A percentile compares a stretch with the other conserved stretches of the same genome.
These are phyloP conservation scores for Aplochiton taeniatus DNA, from an alignment of 2,797 vertebrate species.

Conservation along the genomic window DNA sequence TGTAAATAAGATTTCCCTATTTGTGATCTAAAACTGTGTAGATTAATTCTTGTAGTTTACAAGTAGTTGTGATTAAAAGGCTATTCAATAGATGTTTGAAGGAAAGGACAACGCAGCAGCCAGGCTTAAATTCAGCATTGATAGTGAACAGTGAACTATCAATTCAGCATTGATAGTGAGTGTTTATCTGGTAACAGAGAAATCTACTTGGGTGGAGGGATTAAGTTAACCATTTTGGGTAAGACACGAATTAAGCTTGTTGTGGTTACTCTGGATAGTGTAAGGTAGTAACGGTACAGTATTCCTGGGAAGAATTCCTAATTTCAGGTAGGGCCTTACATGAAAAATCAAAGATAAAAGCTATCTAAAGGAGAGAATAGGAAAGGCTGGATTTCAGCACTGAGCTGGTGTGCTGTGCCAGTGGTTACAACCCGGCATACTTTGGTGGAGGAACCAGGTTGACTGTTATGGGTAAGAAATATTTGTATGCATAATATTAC, in stretches of 20 bases:
- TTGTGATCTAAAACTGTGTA: neutral
- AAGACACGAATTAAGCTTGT: slow-evolving; percentile 29
- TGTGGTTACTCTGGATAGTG: no score
- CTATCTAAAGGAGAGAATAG: neutral
- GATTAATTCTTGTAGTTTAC: no score
- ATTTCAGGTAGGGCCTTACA: no score
- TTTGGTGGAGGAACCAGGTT: slow-evolving; percentile 70
- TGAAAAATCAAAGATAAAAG: neutral
- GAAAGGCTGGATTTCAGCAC: slow-evolving; percentile 25
- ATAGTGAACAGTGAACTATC: no score
- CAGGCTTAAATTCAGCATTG: neutral
- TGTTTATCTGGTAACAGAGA: slow-evolving; percentile 36
- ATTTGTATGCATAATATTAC: neutral
- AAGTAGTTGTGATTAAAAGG: neutral
- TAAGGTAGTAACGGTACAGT: no score
- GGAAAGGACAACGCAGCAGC: neutral
- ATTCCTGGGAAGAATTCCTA: no score
- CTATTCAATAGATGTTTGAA: neutral
- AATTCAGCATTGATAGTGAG: neutral
- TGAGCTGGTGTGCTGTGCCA: slow-evolving; percentile 49
- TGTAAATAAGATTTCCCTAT: neutral
- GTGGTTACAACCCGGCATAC: slow-evolving; percentile 17
- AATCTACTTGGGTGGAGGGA: slow-evolving; percentile 65
- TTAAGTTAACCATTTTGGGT: slow-evolving; percentile 72
- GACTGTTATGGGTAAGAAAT: slow-evolving; percentile 70